A percentile compares a stretch with the other conserved stretches of the same genome.
Conservation (phyloP, 2,113 vertebrate genomes). For the Romanogobio albipinnatus region DNA sequence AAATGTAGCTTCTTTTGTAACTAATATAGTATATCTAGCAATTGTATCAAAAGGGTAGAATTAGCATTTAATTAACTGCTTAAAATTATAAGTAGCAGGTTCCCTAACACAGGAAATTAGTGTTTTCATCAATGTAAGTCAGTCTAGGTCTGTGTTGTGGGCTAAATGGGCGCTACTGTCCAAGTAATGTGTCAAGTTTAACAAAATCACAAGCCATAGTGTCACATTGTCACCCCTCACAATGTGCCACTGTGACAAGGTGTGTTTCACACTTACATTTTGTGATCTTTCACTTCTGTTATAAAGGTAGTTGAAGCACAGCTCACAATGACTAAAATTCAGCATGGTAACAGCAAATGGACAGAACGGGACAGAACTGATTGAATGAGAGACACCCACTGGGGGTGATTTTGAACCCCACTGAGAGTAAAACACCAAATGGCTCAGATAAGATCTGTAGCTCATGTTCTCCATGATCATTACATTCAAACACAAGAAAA, state of each 20-base stretch:
- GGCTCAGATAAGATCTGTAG: conserved; percentile 25
- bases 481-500: background rate
- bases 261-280: conserved; percentile 2
- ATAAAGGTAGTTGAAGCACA: background rate
- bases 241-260: background rate
- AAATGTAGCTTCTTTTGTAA: background rate
- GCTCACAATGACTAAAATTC: conserved; percentile 25
- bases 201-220: background rate
- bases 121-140: conserved; percentile 1
- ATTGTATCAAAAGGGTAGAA: background rate
- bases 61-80: background rate
- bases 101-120: conserved; percentile 1
- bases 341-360: conserved; percentile 22
- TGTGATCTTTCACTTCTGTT: conserved; percentile 25
- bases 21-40: background rate
- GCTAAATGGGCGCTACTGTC: conserved; percentile 32
- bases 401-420: background rate
- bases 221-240: conserved; percentile 2
- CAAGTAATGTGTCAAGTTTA: background rate
- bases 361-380: background rate
- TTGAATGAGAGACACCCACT: conserved; percentile 9
- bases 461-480: background rate
- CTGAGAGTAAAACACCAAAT: conserved; percentile 34
- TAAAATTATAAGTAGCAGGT: background rate
- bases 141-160: background rate